Evolutionary conservation across 2,797 vertebrate species (phyloP), one percentile per base, ranked within the genome.

Genomic region (Amniataba percoides): DNA sequence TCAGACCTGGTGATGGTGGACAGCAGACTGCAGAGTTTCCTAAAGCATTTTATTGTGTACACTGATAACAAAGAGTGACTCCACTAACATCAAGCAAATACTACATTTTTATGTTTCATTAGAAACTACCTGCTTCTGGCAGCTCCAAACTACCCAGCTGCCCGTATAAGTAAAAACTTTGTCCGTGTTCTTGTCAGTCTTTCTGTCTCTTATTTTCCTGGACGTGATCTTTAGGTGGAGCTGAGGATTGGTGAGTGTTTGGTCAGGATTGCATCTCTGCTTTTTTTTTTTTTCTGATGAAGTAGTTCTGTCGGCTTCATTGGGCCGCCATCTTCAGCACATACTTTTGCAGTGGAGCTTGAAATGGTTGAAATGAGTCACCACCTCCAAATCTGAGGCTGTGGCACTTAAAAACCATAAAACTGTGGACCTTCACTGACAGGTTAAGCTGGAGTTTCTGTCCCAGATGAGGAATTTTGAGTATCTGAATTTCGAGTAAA

Each of bases 241-340:
- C 34, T 8, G 31, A 49, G 13, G 9, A 25, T 40, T 36, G 12
- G 45, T 42, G 57, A 52, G 52, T 19, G 31, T 21, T 31, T 27
- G 40, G 40, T n/a, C 56, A 43, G 40, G 51, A n/a, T 19, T 36
- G 19, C n/a, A 49, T 64, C 60, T 42, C 19, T 60, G 64, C 58
- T 25, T 43, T 62, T 78, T 51, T 39, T n/a, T n/a, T 31, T 31
- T 31, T 31, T 31, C 45, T 55, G 59, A 74, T 21, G 31, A 71
- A 36, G 60, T 25, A 8, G 39, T 52, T 71, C 15, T 63, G 7
- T 31, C 23, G 60, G 27, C 23, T 57, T 51, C 43, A 25, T 14
- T 49, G 62, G 27, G 36, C 16, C 36, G 14, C 1, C 2, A 62
- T 48, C 9, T 61, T 13, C 25, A 67, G 25, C n/a, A n/a, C 23